phyloP scores from a whole-genome alignment of 2,113 vertebrate genomes.

The Diglossa brunneiventris region DNA sequence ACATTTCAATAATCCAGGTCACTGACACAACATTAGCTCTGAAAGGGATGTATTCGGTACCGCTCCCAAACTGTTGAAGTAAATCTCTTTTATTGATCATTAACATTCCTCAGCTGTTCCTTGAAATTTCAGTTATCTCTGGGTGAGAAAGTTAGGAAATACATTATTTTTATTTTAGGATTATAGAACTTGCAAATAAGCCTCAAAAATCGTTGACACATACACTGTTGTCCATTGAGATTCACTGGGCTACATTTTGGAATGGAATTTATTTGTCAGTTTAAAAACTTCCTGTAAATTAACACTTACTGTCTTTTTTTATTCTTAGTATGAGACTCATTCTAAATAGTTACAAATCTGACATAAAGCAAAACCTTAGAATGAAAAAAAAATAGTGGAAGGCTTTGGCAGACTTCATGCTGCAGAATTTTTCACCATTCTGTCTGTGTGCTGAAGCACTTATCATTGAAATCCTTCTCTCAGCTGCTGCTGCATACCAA shows the following conservation, averaged over 20 bases:
- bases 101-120: slow-evolving; percentile 50
- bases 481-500: not conserved
- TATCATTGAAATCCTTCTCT: not conserved
- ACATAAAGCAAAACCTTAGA: not conserved
- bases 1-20: not conserved
- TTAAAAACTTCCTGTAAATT: not conserved
- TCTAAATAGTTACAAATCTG: not conserved
- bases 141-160: not conserved
- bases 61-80: not conserved
- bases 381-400: not conserved
- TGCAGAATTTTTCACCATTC: not conserved
- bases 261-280: not conserved
- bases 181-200: not conserved
- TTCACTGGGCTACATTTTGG: not conserved
- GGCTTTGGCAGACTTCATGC: not conserved
- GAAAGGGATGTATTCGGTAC: not conserved
- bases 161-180: not conserved
- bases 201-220: not conserved
- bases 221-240: not conserved
- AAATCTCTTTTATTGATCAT: slow-evolving; percentile 41
- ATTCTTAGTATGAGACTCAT: not conserved
- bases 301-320: not conserved
- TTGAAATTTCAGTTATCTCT: slow-evolving; percentile 52
- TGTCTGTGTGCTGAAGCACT: not conserved
- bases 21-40: not conserved